Evolutionary conservation across 2,888 invertebrate species (phyloP).

Genomic region (Diaperis boleti): DNA sequence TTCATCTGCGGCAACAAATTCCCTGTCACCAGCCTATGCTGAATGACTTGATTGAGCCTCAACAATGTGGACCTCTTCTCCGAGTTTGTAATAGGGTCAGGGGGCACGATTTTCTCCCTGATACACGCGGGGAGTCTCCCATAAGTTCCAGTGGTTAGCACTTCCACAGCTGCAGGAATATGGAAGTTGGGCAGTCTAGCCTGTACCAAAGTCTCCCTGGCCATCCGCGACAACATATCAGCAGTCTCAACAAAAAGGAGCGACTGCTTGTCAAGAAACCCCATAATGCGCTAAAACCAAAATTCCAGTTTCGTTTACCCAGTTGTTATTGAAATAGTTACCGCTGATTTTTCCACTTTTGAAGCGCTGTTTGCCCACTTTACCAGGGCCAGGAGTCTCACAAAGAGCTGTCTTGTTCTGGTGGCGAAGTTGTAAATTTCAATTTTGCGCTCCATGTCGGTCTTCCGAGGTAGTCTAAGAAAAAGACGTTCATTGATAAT

Average conservation of each 20-base stretch:
- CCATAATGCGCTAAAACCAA: constrained; percentile 82
- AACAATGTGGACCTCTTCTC: constrained; percentile 89
- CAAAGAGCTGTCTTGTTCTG: constrained; percentile 93
- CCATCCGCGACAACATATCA: constrained; percentile 94
- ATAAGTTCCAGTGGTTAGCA: constrained; percentile 95
- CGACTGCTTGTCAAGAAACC: constrained; percentile 96
- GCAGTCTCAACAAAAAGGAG: constrained; percentile 97
- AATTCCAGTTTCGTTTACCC: too few species aligned
- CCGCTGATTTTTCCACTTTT: constrained; percentile 97
- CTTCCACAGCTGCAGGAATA: constrained; percentile 98
- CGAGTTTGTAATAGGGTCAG: constrained; percentile 87
- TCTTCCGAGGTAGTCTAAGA: constrained; percentile 91
- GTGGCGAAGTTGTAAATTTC: constrained; percentile 98
- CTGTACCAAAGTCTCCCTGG: constrained; percentile 94
- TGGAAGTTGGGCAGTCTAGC: constrained; percentile 97
- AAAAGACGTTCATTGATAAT: background rate
- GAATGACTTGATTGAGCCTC: constrained; percentile 93
- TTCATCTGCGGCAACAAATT: constrained; percentile 92
- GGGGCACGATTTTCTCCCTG: constrained; percentile 92
- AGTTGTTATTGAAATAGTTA: constrained; percentile 66
- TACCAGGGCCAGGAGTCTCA: constrained; percentile 93
- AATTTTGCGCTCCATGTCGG: constrained; percentile 98
- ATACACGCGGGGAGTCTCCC: constrained; percentile 95
- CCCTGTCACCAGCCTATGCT: constrained; percentile 92
- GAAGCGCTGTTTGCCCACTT: constrained; percentile 99